Conservation (phyloP, 2,797 vertebrate genomes). For the Nasua narica region DNA sequence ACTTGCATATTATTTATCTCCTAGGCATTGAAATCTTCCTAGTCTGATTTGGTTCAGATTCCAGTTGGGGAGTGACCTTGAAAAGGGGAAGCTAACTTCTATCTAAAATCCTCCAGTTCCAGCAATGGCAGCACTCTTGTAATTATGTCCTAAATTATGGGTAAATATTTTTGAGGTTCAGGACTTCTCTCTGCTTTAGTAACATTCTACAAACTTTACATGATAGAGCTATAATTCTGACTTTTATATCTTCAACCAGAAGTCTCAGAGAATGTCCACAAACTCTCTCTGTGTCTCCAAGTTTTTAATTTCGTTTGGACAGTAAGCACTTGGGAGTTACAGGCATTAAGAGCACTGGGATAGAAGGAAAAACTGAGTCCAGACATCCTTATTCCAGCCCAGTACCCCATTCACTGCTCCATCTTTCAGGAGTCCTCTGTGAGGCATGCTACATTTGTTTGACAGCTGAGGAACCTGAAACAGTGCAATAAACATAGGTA, state of each 20-base stretch:
- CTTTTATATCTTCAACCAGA: background rate
- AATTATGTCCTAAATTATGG: background rate
- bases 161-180: background rate
- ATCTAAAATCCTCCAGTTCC: background rate
- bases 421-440: background rate
- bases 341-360: background rate
- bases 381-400: background rate
- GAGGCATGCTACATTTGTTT: background rate
- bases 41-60: background rate
- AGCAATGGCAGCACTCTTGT: background rate
- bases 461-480: background rate
- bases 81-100: background rate
- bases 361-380: background rate
- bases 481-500: background rate
- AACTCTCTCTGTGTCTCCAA: background rate
- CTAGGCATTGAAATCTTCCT: background rate
- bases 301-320: background rate
- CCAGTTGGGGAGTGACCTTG: background rate
- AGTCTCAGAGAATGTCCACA: background rate
- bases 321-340: background rate
- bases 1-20: background rate
- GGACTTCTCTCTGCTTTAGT: background rate
- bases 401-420: background rate
- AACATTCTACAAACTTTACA: background rate
- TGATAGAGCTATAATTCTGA: background rate